Percentiles rank a stretch among this genome's conserved stretches.
Evolutionary conservation across 2,888 invertebrate species (phyloP).

Genomic region (Drosophila aldrichi): DNA sequence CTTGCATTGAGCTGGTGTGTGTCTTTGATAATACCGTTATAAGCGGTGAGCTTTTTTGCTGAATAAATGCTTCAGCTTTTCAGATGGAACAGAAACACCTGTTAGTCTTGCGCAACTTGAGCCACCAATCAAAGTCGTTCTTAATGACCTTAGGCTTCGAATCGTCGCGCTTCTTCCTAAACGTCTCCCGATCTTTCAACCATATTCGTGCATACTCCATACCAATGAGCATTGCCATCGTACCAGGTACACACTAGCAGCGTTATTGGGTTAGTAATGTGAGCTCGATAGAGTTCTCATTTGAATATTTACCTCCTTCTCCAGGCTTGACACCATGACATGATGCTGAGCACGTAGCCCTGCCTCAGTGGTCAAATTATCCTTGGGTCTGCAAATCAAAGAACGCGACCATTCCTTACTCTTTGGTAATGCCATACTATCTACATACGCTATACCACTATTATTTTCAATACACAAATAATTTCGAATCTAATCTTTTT

Average conservation of each 20-base stretch:
- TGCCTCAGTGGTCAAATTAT: conserved; percentile 67
- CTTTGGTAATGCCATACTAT: conserved; percentile 13
- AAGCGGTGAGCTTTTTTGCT: conserved; percentile 10
- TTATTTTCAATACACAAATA: neutral
- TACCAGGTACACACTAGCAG: conserved; percentile 40
- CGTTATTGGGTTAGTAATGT: neutral
- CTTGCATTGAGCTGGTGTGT: conserved; percentile 27
- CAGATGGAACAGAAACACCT: conserved; percentile 54
- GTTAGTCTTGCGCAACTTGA: conserved; percentile 60
- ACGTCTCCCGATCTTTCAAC: conserved; percentile 63
- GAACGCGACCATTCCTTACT: conserved; percentile 64
- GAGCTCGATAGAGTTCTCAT: neutral
- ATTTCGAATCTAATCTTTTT: conserved; percentile 6
- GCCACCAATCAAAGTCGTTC: conserved; percentile 74
- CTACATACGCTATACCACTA: neutral
- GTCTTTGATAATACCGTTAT: conserved; percentile 42
- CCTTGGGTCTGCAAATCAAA: conserved; percentile 51
- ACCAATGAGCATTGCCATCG: conserved; percentile 59
- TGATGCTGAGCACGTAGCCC: conserved; percentile 29
- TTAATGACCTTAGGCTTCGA: conserved; percentile 56
- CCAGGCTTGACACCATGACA: conserved; percentile 60
- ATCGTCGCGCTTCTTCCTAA: conserved; percentile 21
- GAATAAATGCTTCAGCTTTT: conserved; percentile 10
- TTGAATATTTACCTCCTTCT: conserved; percentile 54
- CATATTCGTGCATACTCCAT: conserved; percentile 72